Evolutionary conservation across 2,888 invertebrate genomes (phyloP).

Genomic region (Andrena trimmerana): DNA sequence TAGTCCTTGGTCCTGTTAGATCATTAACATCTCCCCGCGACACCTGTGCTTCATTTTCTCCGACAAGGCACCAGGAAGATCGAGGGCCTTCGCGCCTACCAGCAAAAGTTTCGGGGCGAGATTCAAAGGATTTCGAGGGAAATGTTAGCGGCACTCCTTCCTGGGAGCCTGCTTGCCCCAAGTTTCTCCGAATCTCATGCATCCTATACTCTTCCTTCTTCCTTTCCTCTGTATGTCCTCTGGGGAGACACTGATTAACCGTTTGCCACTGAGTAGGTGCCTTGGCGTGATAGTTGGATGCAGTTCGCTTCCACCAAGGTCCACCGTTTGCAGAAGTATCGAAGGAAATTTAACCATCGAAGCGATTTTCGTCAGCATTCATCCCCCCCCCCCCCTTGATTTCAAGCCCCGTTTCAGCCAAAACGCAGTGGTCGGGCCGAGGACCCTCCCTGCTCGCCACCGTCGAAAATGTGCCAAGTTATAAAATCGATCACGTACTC

Average conservation of each 20-base stretch:
- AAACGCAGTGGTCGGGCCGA: neutral
- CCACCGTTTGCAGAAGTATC: no score
- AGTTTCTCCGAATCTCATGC: no score
- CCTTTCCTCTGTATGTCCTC: no score
- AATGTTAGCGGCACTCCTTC: neutral
- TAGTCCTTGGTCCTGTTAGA: constrained; percentile 47
- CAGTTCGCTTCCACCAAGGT: no score
- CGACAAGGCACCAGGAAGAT: neutral
- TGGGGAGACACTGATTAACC: no score
- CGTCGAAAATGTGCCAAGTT: neutral
- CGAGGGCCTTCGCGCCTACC: neutral
- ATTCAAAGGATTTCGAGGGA: neutral
- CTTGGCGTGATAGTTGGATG: no score
- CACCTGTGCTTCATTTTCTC: neutral
- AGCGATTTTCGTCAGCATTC: no score
- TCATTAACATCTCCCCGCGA: constrained; percentile 10
- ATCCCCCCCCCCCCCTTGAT: no score
- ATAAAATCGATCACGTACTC: constrained; percentile 28
- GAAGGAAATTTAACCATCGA: no score
- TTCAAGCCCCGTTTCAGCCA: neutral
- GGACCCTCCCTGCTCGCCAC: no score
- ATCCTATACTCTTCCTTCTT: no score
- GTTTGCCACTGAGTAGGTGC: no score
- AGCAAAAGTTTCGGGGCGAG: neutral
- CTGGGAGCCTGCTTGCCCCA: neutral